Evolutionary conservation across 2,113 vertebrate species (phyloP), one percentile per base, ranked within the genome.

Genomic region (Callorhinus ursinus): DNA sequence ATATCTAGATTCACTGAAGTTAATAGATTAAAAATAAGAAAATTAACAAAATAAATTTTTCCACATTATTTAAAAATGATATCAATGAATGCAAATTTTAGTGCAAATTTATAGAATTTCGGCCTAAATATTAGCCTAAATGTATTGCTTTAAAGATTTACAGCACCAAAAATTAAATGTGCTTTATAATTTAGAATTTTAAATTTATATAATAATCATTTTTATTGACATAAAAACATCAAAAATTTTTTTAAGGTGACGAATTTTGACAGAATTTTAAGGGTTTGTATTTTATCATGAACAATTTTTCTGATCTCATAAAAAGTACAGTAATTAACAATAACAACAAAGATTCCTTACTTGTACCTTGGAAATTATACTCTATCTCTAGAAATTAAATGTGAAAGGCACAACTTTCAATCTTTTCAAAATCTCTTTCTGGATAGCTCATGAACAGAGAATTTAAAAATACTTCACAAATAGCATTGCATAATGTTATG

Each of bases 201-300:
- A 85, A 93, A 28, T 22, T 83, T 36, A 88, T 88, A 71, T 11
- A 95, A 55, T 72, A 79, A 49, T 89, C 31, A 53, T 95, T 80
- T 76, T 31, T 33, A 57, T 65, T 90, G n/a, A 26, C 22, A 0
- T 31, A 19, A 31, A 92, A 93, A 63, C 5, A 31, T 69, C 49
- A 90, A 18, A 36, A 15, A 6, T n/a, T 69, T 59, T 59, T 63
- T 63, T n/a, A 36, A 84, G 71, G 14, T 53, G 24, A 71, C 4
- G 10, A 53, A 0, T 85, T 86, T 77, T 65, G 14, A 77, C 18
- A 82, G 42, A 91, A 12, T 81, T 57, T 14, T 42, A 93, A 85
- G 9, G 1, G 33, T 42, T 57, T 4, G 0, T 53, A 11, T 39
- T 83, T 89, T 72, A 65, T 8, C 26, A 63, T 46, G 1, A 69